phyloP scores from a whole-genome alignment of 2,888 invertebrate species.

The Limnephilus auricula region DNA sequence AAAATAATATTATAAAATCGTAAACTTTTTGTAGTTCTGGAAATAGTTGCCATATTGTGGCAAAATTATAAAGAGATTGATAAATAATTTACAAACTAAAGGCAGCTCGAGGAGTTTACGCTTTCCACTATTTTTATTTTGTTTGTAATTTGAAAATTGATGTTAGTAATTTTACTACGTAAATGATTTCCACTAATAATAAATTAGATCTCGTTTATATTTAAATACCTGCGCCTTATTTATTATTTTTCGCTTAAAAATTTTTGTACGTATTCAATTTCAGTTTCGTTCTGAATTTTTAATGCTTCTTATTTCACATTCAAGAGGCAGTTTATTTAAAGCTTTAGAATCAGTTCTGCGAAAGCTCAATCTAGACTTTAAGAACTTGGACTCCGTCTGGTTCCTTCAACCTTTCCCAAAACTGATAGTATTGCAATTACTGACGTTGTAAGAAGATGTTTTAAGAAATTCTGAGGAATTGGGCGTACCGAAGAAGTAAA shows the following conservation, averaged over 20 bases:
- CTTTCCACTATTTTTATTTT: background rate
- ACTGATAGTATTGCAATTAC: background rate
- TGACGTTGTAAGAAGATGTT: background rate
- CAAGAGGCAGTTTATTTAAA: background rate
- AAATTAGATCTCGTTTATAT: background rate
- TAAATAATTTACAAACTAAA: background rate
- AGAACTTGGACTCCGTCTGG: background rate
- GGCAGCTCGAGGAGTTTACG: background rate
- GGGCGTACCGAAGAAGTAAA: too few relatives aligned
- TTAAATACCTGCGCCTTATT: background rate
- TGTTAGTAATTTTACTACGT: background rate
- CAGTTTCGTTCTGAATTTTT: background rate
- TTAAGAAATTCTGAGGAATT: too few relatives aligned
- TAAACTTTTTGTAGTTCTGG: too few relatives aligned
- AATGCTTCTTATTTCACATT: background rate
- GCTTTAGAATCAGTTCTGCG: background rate
- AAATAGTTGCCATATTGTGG: too few relatives aligned
- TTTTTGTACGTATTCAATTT: background rate
- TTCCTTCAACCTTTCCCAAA: background rate
- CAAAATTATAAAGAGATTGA: too few relatives aligned
- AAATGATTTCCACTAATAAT: background rate
- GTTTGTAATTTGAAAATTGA: background rate
- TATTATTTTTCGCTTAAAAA: background rate
- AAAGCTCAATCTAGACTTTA: background rate
- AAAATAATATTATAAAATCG: too few relatives aligned